These are phyloP conservation scores for Mayetiola destructor DNA, from an alignment of 2,888 invertebrate species.

Conservation along the genomic window DNA sequence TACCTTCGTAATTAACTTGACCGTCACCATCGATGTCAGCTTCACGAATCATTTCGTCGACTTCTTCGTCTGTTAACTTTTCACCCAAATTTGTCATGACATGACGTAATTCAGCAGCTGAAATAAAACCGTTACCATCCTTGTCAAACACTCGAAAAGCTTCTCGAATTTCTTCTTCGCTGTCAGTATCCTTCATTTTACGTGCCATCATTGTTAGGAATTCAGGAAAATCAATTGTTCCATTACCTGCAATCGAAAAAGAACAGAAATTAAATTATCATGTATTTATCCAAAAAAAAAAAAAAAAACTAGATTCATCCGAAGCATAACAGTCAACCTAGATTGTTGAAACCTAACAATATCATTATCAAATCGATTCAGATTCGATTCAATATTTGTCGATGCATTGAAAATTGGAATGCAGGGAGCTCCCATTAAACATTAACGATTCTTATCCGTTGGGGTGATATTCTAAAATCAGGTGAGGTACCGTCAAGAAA, in stretches of 20 bases:
- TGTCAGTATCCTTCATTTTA: conserved; percentile 99
- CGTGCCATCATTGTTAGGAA: conserved; percentile 99
- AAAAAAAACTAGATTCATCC: neutral
- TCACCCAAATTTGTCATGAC: conserved; percentile 99
- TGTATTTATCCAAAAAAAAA: neutral
- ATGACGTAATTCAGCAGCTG: conserved; percentile 94
- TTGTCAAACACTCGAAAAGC: conserved; percentile 99
- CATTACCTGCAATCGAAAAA: conserved; percentile 59
- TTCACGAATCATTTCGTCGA: conserved; percentile 98
- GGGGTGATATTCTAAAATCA: no score
- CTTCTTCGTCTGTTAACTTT: conserved; percentile 97
- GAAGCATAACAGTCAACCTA: no score
- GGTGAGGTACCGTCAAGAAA: no score
- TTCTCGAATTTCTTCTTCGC: conserved; percentile 98
- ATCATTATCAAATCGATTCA: no score
- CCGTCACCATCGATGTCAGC: conserved; percentile 99
- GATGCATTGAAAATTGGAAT: no score
- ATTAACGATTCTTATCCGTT: no score
- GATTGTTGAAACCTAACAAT: no score
- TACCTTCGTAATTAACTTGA: conserved; percentile 54
- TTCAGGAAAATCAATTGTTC: conserved; percentile 99
- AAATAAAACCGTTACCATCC: conserved; percentile 98
- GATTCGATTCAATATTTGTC: no score
- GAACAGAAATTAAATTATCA: neutral
- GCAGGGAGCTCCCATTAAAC: no score